Evolutionary conservation across 2,797 vertebrate genomes (phyloP).

Genomic region (Moxostoma hubbsi): DNA sequence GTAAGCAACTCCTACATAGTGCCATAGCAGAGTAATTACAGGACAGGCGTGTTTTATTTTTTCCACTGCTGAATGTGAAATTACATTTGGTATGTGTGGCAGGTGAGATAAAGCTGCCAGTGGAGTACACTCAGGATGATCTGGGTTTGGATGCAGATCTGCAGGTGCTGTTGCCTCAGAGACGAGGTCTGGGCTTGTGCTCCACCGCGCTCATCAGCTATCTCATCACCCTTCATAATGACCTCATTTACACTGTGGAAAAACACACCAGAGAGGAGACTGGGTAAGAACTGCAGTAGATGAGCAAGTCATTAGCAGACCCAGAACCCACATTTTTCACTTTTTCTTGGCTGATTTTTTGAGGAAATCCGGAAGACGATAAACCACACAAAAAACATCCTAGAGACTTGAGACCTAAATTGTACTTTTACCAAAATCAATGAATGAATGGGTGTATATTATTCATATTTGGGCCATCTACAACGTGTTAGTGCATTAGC

Average conservation of each 20-base stretch:
- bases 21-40: background rate
- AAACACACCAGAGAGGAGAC: conserved; percentile 79
- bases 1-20: conserved; percentile 70
- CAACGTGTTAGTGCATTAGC: no score
- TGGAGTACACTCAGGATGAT: conserved; percentile 78
- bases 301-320: no score
- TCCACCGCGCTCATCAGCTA: conserved; percentile 91
- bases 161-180: conserved; percentile 85
- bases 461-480: no score
- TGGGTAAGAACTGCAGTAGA: conserved; percentile 70
- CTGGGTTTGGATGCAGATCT: conserved; percentile 78
- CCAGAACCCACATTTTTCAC: no score
- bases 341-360: no score
- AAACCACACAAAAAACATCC: no score
- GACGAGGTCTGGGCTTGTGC: conserved; percentile 87
- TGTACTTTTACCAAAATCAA: no score
- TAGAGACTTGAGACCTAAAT: no score
- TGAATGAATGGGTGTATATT: no score
- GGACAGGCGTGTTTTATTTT: no score
- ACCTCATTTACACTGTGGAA: conserved; percentile 80
- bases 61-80: no score
- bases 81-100: conserved; percentile 1
- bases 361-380: no score
- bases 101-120: conserved; percentile 92
- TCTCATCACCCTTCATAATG: conserved; percentile 90